A percentile compares a stretch with the other conserved stretches of the same genome.
Evolutionary conservation across 2,888 invertebrate genomes (phyloP).

Genomic region (Mylabris sibirica): DNA sequence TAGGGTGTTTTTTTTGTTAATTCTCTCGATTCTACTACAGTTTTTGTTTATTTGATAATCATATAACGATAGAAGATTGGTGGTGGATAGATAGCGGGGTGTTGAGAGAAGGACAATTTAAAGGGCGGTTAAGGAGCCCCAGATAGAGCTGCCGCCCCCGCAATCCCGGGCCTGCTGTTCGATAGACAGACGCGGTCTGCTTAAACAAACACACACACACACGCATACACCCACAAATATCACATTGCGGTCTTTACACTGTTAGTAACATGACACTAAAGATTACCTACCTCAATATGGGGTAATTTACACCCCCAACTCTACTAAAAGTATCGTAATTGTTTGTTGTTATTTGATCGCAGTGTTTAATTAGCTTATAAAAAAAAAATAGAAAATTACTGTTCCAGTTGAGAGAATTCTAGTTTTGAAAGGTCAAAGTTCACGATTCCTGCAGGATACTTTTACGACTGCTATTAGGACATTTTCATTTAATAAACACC

Average conservation of each 20-base stretch:
- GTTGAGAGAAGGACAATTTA: background rate
- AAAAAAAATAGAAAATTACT: background rate
- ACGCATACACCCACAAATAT: conserved; percentile 8
- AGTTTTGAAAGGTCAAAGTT: conserved; percentile 22
- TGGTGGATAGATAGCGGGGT: background rate
- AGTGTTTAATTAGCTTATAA: too few relatives aligned
- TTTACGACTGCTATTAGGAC: background rate
- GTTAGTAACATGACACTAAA: conserved; percentile 13
- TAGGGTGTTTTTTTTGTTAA: background rate
- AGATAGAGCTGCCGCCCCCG: conserved; percentile 47
- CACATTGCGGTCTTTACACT: conserved; percentile 27
- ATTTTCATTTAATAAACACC: background rate
- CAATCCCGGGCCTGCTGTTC: conserved; percentile 44
- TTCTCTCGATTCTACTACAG: background rate
- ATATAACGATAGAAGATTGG: background rate
- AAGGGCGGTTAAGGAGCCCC: conserved; percentile 31
- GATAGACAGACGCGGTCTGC: conserved; percentile 33
- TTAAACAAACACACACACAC: conserved; percentile 1
- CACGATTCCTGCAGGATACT: conserved; percentile 15
- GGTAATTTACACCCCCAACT: background rate
- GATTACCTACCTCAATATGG: background rate
- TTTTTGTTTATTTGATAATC: background rate
- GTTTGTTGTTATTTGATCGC: background rate
- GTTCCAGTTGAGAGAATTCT: background rate
- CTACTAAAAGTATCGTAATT: too few relatives aligned